These are phyloP conservation scores for Norana najaformis DNA, from an alignment of 2,888 invertebrate species.

Conservation along the genomic window DNA sequence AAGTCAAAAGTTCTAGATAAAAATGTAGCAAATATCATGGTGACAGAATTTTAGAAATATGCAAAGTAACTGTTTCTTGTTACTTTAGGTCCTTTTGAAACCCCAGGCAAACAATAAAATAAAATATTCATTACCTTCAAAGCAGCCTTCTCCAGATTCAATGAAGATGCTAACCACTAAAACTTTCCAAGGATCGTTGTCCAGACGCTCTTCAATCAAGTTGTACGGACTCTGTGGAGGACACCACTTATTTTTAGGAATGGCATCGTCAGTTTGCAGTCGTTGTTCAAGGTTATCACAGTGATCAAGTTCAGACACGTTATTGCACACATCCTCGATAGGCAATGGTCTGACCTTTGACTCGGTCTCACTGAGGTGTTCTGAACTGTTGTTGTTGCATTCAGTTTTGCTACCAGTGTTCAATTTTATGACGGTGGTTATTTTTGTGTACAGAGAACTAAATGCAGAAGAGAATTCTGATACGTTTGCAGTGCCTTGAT, in stretches of 20 bases:
- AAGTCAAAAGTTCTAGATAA: no score
- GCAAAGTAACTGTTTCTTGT: no score
- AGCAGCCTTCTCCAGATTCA: constrained; percentile 54
- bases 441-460: neutral
- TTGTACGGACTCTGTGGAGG: constrained; percentile 72
- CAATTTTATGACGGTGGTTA: neutral
- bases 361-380: neutral
- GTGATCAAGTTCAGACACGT: neutral
- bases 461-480: neutral
- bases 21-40: no score
- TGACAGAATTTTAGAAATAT: no score
- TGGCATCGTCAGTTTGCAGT: neutral
- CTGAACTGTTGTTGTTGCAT: neutral
- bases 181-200: constrained; percentile 73
- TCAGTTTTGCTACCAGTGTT: neutral
- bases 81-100: no score
- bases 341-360: neutral
- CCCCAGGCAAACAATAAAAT: no score
- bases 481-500: neutral
- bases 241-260: constrained; percentile 57
- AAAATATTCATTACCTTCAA: neutral
- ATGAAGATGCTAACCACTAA: constrained; percentile 73
- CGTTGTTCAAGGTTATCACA: neutral
- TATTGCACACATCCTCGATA: neutral
- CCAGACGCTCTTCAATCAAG: constrained; percentile 71